Base-by-base conservation (phyloP, 1,140 invertebrate species). In the Megalopta genalis region DNA sequence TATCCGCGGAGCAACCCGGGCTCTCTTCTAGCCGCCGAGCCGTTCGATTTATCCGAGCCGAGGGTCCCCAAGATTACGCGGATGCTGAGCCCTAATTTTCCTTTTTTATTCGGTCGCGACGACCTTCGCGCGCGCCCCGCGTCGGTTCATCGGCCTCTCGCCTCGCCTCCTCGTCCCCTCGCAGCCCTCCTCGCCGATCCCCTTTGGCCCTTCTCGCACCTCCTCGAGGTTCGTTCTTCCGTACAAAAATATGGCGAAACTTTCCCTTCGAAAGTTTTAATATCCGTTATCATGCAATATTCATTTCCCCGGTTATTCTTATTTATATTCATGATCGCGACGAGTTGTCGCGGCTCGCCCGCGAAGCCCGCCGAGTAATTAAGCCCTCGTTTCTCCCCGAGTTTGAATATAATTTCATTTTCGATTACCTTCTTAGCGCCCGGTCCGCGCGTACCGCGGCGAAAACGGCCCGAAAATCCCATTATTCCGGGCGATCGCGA, bases 81-180 rank as follows among this genome's bases (percentile, higher is more conserved):
- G 52, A 9, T 46, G 25, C 12, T 32, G 62, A 84, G 75, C 79
- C 76, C 59, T 79, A 84, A 84, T 79, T 84, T 72, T 72, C 25
- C 46, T 81, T 80, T 71, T 73, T 49, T 49, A 42, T 10, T 14
- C 8, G 10, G 18, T 5, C 12, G 21, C 32, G 32, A 49, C 49
- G 37, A 83, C 68, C 64, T 79, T 75, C 25, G 52, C 21, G 46
- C 39, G 39, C 10, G 32, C 14, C 39, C 49, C 10, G 32, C 14
- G 59, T 7, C 12, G 67, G 67, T 76, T 70, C 52, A 65, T 69
- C 52, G 65, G 25, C 42, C 79, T 39, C 62, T 37, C 64, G 39
- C 42, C 27, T 32, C n/a, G n/a, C n/a, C 32, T 32, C 32, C 32
- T 32, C 32, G 4, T 32, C 32, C 32, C 32, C 4, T 32, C 32